These are phyloP conservation scores for Poeciliopsis occidentalis DNA, from an alignment of 2,113 vertebrate species.

Conservation along the genomic window DNA sequence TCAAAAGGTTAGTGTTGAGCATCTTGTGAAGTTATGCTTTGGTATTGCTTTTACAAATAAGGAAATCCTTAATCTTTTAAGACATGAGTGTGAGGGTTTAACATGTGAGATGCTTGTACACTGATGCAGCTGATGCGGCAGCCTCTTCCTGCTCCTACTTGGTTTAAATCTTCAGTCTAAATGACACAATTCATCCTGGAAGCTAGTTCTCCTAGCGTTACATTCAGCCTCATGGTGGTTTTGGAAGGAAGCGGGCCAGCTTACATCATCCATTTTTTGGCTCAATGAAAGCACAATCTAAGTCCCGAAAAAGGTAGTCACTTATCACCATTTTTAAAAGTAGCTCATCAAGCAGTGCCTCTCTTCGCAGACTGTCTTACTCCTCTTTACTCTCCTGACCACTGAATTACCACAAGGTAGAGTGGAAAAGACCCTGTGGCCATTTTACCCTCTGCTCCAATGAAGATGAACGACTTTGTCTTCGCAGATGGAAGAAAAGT, in stretches of 20 bases:
- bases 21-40: too few species aligned
- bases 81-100: too few species aligned
- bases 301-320: constrained; percentile 11
- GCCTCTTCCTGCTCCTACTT: too few species aligned
- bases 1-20: too few species aligned
- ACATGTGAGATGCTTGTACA: too few species aligned
- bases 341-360: constrained; percentile 14
- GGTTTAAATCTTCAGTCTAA: constrained; percentile 15
- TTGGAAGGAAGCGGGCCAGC: constrained; percentile 20
- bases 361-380: constrained; percentile 9
- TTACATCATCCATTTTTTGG: constrained; percentile 18
- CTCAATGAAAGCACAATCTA: constrained; percentile 23
- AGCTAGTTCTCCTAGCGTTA: constrained; percentile 28
- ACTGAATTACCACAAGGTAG: constrained; percentile 39
- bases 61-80: too few species aligned
- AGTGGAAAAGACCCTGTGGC: constrained; percentile 56
- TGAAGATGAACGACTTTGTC: constrained; percentile 59
- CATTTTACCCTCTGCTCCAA: constrained; percentile 42
- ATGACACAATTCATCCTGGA: constrained; percentile 23
- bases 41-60: too few species aligned
- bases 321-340: constrained; percentile 9
- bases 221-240: constrained; percentile 3
- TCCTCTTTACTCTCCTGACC: constrained; percentile 25
- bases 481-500: constrained; percentile 24
- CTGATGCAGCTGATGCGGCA: too few species aligned